Evolutionary conservation across 53 echinoderm and acorn worm genomes (phyloP).

Genomic region (Echinometra lucunter): DNA sequence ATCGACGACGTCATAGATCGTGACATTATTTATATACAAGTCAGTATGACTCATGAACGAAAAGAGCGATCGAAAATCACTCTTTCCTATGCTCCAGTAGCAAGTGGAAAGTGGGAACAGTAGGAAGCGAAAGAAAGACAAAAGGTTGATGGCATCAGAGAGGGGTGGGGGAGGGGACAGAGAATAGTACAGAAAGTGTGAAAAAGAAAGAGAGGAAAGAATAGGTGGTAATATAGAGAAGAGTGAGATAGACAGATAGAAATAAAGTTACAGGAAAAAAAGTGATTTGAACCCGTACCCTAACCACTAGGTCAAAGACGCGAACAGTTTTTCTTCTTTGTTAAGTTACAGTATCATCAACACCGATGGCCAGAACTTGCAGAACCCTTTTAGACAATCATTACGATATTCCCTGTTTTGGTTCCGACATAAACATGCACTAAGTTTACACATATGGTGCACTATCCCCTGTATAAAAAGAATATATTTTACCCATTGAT

Average conservation of each 20-base stretch:
- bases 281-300: not conserved
- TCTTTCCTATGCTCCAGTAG: not conserved
- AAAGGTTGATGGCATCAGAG: not conserved
- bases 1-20: not conserved
- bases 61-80: not conserved
- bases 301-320: too few relatives aligned
- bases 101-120: too few relatives aligned
- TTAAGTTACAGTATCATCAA: too few relatives aligned
- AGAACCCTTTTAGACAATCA: too few relatives aligned
- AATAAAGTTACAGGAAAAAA: not conserved
- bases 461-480: too few relatives aligned
- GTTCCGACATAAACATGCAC: too few relatives aligned
- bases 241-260: not conserved
- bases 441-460: too few relatives aligned
- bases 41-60: not conserved
- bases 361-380: too few relatives aligned
- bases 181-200: not conserved
- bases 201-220: not conserved
- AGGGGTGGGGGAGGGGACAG: not conserved
- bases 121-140: not conserved
- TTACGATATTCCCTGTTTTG: too few relatives aligned
- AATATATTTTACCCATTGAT: too few relatives aligned
- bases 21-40: conserved; percentile 20
- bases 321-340: too few relatives aligned
- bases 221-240: not conserved